Evolutionary conservation across 2,113 vertebrate species (phyloP).

Genomic region (Tragelaphus buxtoni): DNA sequence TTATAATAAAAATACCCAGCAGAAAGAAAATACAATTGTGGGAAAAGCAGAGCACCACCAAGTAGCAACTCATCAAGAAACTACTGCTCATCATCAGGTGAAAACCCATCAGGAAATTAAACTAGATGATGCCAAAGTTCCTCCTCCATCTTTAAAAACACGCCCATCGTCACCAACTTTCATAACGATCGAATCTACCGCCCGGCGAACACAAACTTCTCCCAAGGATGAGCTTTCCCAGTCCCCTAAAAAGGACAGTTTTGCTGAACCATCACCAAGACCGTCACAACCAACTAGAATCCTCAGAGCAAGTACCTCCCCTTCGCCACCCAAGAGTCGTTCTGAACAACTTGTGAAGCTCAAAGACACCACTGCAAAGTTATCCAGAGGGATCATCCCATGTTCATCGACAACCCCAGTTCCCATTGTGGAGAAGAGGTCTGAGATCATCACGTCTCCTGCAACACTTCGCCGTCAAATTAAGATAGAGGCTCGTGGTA

Average conservation of each 20-base stretch:
- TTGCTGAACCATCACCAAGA: conserved; percentile 77
- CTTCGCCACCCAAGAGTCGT: conserved; percentile 82
- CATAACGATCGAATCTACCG: conserved; percentile 89
- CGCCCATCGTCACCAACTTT: conserved; percentile 88
- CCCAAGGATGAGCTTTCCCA: conserved; percentile 79
- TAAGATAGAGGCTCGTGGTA: conserved; percentile 80
- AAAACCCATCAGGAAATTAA: conserved; percentile 71
- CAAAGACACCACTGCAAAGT: conserved; percentile 87
- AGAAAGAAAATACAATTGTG: conserved; percentile 66
- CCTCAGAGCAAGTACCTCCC: conserved; percentile 72
- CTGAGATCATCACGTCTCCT: conserved; percentile 87
- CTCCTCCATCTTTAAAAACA: conserved; percentile 82
- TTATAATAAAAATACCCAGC: conserved; percentile 75
- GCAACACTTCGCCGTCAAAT: conserved; percentile 87
- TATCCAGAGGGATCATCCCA: conserved; percentile 81
- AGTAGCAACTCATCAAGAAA: conserved; percentile 54
- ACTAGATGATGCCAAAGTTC: conserved; percentile 70
- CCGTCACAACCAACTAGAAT: conserved; percentile 79
- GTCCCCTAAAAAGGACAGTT: conserved; percentile 77
- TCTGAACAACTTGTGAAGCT: conserved; percentile 88
- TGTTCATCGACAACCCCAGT: conserved; percentile 66
- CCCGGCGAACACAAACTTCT: conserved; percentile 79
- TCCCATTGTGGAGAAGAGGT: conserved; percentile 82
- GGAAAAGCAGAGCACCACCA: conserved; percentile 60
- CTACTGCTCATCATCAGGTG: not conserved